Evolutionary conservation across 2,797 vertebrate genomes (phyloP).

Genomic region (Oryzias dopingdopingensis): DNA sequence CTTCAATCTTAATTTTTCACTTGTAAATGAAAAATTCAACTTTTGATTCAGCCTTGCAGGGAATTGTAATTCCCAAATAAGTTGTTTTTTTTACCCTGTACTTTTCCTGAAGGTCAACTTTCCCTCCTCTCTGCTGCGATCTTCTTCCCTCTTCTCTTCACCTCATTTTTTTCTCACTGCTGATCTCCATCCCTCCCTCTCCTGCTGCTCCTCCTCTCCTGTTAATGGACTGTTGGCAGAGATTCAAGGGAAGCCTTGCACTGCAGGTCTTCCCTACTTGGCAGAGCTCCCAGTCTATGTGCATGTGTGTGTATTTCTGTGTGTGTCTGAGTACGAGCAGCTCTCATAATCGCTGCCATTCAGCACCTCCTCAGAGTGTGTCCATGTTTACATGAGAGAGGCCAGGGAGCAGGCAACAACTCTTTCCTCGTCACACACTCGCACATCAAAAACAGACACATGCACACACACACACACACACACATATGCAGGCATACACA

Average conservation of each 20-base stretch:
- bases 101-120: slow-evolving; percentile 3
- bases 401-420: slow-evolving; percentile 79
- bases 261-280: slow-evolving; percentile 77
- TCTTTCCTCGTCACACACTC: slow-evolving; percentile 30
- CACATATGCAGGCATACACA: slow-evolving; percentile 6
- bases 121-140: slow-evolving; percentile 11
- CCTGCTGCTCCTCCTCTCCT: slow-evolving; percentile 31
- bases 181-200: slow-evolving; percentile 7
- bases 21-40: too few relatives aligned
- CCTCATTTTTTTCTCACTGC: slow-evolving; percentile 26
- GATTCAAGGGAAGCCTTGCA: slow-evolving; percentile 73
- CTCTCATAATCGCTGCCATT: slow-evolving; percentile 76
- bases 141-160: slow-evolving; percentile 13
- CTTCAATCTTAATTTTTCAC: too few relatives aligned
- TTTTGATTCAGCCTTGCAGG: slow-evolving; percentile 13
- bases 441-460: slow-evolving; percentile 28
- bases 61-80: slow-evolving; percentile 16
- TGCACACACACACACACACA: slow-evolving; percentile 7
- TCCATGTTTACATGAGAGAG: slow-evolving; percentile 80
- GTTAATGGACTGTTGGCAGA: slow-evolving; percentile 70
- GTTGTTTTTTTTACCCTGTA: slow-evolving; percentile 24
- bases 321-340: slow-evolving; percentile 10
- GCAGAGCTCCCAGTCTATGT: slow-evolving; percentile 69
- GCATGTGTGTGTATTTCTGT: slow-evolving; percentile 33
- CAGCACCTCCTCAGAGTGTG: slow-evolving; percentile 75